Conservation (phyloP, 2,113 vertebrate species). For the Myocastor coypus region DNA sequence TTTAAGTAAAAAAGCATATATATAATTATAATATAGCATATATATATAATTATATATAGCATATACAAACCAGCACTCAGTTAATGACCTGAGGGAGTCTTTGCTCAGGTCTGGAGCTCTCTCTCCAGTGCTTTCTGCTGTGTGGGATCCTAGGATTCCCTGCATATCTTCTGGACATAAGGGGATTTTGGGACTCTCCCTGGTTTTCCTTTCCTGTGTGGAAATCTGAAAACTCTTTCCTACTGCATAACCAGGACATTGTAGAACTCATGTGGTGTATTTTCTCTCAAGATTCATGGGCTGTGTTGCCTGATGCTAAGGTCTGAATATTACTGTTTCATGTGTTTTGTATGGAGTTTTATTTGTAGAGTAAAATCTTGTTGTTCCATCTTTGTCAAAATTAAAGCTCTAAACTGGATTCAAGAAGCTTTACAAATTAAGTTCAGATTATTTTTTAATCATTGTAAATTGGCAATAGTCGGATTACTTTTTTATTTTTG, state of each 20-base stretch:
- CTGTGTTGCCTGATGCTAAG: neutral
- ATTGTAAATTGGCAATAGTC: conserved; percentile 62
- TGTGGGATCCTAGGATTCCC: neutral
- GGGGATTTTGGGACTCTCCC: neutral
- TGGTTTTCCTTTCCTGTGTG: neutral
- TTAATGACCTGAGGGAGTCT: neutral
- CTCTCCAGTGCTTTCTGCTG: neutral
- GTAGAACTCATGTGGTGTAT: accelerated
- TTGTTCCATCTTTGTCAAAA: neutral
- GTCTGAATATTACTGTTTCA: neutral
- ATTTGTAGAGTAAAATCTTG: neutral
- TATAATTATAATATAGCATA: too few species aligned
- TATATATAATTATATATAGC: too few species aligned
- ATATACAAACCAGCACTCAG: neutral
- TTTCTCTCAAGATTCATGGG: neutral
- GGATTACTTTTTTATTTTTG: conserved; percentile 61
- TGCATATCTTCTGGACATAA: neutral
- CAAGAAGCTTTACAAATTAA: too few species aligned
- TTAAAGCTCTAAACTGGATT: too few species aligned
- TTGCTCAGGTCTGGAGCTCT: neutral
- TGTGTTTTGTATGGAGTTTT: neutral
- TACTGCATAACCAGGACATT: neutral
- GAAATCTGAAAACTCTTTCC: neutral
- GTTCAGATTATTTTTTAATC: conserved; percentile 76
- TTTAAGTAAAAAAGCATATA: too few species aligned